phyloP scores from a whole-genome alignment of 2,113 vertebrate species.

The Gadus chalcogrammus region DNA sequence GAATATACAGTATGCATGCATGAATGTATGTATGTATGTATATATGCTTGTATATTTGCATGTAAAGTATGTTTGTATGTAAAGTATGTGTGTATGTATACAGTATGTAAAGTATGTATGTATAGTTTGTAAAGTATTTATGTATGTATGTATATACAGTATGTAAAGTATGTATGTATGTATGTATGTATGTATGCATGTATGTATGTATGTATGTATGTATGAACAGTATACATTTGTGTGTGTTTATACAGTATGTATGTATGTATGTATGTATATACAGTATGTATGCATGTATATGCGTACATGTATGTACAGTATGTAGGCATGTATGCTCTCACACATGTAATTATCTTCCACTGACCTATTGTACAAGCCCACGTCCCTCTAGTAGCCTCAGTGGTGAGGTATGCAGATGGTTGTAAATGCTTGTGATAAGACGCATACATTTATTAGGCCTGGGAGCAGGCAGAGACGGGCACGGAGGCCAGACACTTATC shows the following conservation, averaged over 20 bases:
- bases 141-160: too few relatives aligned
- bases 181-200: not conserved
- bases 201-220: not conserved
- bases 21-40: too few relatives aligned
- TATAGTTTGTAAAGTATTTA: too few relatives aligned
- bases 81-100: too few relatives aligned
- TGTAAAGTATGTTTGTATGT: too few relatives aligned
- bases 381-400: conserved; percentile 11
- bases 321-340: not conserved
- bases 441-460: conserved; percentile 62
- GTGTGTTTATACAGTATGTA: not conserved
- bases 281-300: not conserved
- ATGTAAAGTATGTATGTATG: not conserved
- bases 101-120: not conserved
- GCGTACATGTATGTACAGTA: not conserved
- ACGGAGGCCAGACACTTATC: conserved; percentile 63
- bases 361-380: conserved; percentile 45
- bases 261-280: not conserved
- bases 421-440: conserved; percentile 69
- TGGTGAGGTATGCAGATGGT: conserved; percentile 33
- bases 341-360: not conserved
- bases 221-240: not conserved
- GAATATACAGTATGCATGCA: too few relatives aligned
- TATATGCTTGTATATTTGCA: too few relatives aligned
- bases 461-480: conserved; percentile 70